Conservation (phyloP, 2,113 vertebrate species). For the Stomatorhinus ivindoensis region DNA sequence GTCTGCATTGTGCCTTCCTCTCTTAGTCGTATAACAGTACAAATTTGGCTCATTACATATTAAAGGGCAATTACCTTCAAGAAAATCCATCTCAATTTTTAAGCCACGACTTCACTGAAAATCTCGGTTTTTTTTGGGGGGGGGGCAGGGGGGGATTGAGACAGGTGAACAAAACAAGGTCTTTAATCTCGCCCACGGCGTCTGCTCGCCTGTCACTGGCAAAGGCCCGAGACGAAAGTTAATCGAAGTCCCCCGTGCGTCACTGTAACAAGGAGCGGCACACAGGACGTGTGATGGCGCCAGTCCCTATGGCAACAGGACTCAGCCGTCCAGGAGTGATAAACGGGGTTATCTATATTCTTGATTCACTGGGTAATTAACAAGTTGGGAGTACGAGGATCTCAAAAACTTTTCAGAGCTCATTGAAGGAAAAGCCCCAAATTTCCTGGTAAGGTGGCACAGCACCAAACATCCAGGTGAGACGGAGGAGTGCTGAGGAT, state of each 20-base stretch:
- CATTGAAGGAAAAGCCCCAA: background rate
- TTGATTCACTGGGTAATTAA: background rate
- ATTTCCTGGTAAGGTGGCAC: background rate
- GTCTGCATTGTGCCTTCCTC: background rate
- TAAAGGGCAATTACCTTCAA: conserved; percentile 10
- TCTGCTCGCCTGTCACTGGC: conserved; percentile 5
- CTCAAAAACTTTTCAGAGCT: background rate
- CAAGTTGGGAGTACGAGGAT: background rate
- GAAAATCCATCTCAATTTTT: conserved; percentile 16
- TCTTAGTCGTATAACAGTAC: background rate
- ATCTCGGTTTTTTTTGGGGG: background rate
- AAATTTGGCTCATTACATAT: background rate
- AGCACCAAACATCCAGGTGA: background rate
- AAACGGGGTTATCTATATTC: background rate
- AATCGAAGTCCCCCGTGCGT: background rate
- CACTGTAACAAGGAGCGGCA: background rate
- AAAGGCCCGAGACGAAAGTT: background rate
- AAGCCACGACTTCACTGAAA: background rate
- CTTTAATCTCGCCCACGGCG: conserved; percentile 6
- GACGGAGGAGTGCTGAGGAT: background rate
- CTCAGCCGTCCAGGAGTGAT: background rate
- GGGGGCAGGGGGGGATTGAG: background rate
- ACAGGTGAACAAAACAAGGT: conserved; percentile 18
- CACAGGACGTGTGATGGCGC: background rate
- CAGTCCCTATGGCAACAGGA: background rate